Base-by-base conservation (phyloP, 2,888 invertebrate genomes). In the Synanthedon formicaeformis region DNA sequence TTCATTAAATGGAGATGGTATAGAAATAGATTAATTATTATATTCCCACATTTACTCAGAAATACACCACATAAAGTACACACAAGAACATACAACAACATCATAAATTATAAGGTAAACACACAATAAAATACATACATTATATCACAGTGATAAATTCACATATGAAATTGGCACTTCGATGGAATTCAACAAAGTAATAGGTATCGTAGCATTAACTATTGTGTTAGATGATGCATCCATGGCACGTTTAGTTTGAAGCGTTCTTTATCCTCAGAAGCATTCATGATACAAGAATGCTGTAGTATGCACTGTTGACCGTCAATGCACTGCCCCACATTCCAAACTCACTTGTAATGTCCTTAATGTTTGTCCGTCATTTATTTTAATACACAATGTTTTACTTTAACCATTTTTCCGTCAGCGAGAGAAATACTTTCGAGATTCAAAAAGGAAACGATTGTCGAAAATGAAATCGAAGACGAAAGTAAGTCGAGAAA, bases 391-490 rank as follows among this genome's bases (percentile, higher is more conserved):
- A 49, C 58, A 60, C 62, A 65, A 64, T 68, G 55, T 73, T 67
- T 73, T 69, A 69, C 64, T 69, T 62, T 72, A 67, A 70, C 66
- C 67, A 69, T 66, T 69, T 71, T 70, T 75, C 72, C 59, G 73
- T 75, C 86, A 88, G 88, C 88, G 56, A 86, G 75, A 78, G 88
- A 88, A 83, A 78, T 88, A 67, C 85, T 81, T 75, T 78, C 85
- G 68, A 81, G 80, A 63, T 75, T 87, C 64, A 78, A 74, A 64
- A 87, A 79, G 64, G 86, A 89, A 77, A 70, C 81, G 49, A 71
- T 82, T 57, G 65, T 82, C 60, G 88, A 90, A 74, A 84, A 80
- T 63, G 78, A 89, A 58, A 69, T 89, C 52, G 86, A 89, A 59
- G 88, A 78, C 23, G 75, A 78, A 53, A 63, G 57, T 53, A 75